Base-by-base conservation (phyloP, 1,140 invertebrate genomes). In the Rhyacophila brunnea region DNA sequence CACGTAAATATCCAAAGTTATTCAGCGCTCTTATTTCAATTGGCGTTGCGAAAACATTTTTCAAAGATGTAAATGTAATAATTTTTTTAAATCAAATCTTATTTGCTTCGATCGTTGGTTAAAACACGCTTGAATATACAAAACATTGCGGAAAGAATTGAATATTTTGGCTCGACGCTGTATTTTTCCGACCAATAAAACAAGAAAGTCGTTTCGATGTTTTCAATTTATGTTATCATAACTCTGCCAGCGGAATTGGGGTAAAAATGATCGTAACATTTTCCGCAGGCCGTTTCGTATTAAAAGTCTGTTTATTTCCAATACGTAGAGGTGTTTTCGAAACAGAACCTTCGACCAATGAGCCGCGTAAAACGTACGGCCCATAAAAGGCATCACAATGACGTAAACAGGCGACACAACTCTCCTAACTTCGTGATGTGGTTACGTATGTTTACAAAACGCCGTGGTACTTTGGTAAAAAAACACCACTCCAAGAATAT, bases 291-390 rank as follows among this genome's bases (percentile, higher is more conserved):
- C 40, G 38, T 42, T 46, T 20, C 14, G 43, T 54, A 54, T 54
- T 54, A 34, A 54, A 46, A 32, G 60, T 42, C 56, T 63, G 60
- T 63, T 63, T 63, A 63, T 63, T 63, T 63, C 57, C 60, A 53
- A 63, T 63, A 58, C 60, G 47, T 59, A 42, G 51, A 20, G 28
- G 32, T 59, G 48, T 58, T 46, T 55, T 43, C 15, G 47, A 48
- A 57, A 48, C 48, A 35, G 60, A 46, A 51, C 34, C 60, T 40
- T 57, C 48, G 40, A 42, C 56, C 61, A 59, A 55, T 59, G 56
- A 42, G 51, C 15, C 50, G 40, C 58, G 49, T 64, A 64, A 64
- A 64, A 56, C 56, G 56, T 64, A 50, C 46, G 49, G 34, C 35
- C 40, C 51, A 55, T 64, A 64, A 64, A 64, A 64, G 58, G 46